Percentiles rank a stretch among this genome's conserved stretches.
Evolutionary conservation across 1,140 invertebrate species (phyloP).

Genomic region (Temnothorax nylanderi): DNA sequence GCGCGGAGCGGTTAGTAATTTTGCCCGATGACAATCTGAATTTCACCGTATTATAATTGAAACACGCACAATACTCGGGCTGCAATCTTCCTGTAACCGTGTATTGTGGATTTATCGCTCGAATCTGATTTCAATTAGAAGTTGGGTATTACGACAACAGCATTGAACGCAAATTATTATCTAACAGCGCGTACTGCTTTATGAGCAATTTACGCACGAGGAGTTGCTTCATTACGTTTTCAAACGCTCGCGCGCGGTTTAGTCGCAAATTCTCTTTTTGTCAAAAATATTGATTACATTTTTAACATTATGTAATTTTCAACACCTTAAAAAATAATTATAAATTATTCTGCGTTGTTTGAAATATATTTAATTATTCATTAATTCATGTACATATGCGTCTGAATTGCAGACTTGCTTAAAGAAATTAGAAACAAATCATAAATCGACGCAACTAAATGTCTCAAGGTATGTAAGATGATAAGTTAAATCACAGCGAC

Average conservation of each 20-base stretch:
- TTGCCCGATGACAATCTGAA: conserved; percentile 48
- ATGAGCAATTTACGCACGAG: not conserved
- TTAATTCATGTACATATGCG: not conserved
- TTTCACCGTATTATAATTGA: conserved; percentile 33
- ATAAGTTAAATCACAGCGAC: conserved; percentile 76
- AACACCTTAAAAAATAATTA: not conserved
- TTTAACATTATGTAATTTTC: not conserved
- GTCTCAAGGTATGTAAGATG: conserved; percentile 70
- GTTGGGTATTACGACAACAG: not conserved
- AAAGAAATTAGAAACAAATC: not conserved
- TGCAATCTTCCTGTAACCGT: conserved; percentile 15
- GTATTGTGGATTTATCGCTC: conserved; percentile 39
- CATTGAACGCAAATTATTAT: not conserved
- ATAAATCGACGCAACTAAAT: conserved; percentile 62
- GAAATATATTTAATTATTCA: not conserved
- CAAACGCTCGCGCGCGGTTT: not conserved
- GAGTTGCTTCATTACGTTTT: not conserved
- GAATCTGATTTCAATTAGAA: conserved; percentile 34
- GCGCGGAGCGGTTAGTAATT: conserved; percentile 34
- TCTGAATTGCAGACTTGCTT: not conserved
- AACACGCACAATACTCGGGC: conserved; percentile 29
- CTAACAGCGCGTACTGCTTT: not conserved
- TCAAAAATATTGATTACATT: not conserved
- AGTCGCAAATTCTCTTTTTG: not conserved
- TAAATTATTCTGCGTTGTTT: not conserved